Percentiles rank a stretch among this genome's conserved stretches.
phyloP scores from a whole-genome alignment of 2,113 vertebrate genomes.

The Chamaea fasciata region DNA sequence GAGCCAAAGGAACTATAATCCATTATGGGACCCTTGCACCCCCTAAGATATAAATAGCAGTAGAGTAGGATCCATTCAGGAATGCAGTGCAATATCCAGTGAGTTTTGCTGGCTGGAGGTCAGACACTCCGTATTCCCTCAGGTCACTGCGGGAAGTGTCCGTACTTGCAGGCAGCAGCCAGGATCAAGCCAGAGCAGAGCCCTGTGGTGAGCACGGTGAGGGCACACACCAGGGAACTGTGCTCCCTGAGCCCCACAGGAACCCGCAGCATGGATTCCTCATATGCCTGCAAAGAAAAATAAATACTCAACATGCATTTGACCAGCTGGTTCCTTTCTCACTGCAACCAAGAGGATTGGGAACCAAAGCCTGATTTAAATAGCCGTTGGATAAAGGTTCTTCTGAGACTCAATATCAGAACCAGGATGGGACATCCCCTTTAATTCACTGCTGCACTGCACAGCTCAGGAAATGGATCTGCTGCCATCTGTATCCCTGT shows the following conservation, averaged over 20 bases:
- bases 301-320: not conserved
- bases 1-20: not conserved
- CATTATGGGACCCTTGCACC: not conserved
- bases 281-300: constrained; percentile 58
- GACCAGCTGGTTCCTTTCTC: not conserved
- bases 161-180: constrained; percentile 74
- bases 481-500: not conserved
- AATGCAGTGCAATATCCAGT: not conserved
- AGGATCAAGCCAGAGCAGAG: constrained; percentile 79
- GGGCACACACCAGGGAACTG: constrained; percentile 68
- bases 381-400: not conserved
- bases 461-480: not conserved
- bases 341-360: not conserved
- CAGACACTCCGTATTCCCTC: not conserved
- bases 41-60: not conserved
- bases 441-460: not conserved
- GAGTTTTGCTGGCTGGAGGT: not conserved
- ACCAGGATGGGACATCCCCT: not conserved
- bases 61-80: not conserved
- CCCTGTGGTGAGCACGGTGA: constrained; percentile 79
- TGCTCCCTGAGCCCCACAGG: constrained; percentile 83
- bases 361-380: not conserved
- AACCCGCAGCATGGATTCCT: constrained; percentile 65
- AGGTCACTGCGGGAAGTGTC: constrained; percentile 24
- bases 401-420: not conserved